These are phyloP conservation scores for Scaptomyza cyrtandrae DNA, from an alignment of 2,888 invertebrate species.

Conservation along the genomic window DNA sequence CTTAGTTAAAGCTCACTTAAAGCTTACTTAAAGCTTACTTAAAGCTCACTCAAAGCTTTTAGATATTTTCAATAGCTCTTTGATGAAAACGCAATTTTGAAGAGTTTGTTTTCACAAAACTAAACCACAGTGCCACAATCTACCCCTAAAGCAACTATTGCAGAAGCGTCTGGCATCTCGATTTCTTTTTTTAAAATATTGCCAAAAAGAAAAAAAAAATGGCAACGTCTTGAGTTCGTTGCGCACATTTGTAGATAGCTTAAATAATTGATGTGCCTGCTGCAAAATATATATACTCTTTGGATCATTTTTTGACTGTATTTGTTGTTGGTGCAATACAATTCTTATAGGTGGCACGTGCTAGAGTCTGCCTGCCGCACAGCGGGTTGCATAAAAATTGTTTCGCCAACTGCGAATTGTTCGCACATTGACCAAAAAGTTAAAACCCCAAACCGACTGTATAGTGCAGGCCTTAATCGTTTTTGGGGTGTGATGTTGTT, in stretches of 20 bases:
- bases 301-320: conserved; percentile 19
- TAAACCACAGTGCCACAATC: conserved; percentile 27
- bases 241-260: conserved; percentile 72
- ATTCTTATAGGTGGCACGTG: conserved; percentile 57
- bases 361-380: conserved; percentile 39
- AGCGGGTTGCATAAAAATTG: conserved; percentile 63
- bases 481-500: neutral
- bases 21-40: neutral
- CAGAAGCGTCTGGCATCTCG: conserved; percentile 4
- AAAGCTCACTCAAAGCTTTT: neutral
- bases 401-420: conserved; percentile 63
- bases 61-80: neutral
- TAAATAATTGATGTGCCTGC: conserved; percentile 78
- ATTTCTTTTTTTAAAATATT: conserved; percentile 26
- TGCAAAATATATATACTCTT: conserved; percentile 44
- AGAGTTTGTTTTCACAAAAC: neutral
- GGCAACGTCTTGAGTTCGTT: conserved; percentile 28
- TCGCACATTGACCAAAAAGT: conserved; percentile 60
- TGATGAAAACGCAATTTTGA: no score
- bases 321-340: conserved; percentile 34
- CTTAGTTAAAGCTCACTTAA: neutral
- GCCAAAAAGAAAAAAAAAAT: conserved; percentile 7
- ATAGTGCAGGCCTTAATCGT: conserved; percentile 62
- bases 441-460: conserved; percentile 26
- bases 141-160: conserved; percentile 23